Evolutionary conservation across 1,140 invertebrate species (phyloP).

Genomic region (Ceratoteleas bidentatus): DNA sequence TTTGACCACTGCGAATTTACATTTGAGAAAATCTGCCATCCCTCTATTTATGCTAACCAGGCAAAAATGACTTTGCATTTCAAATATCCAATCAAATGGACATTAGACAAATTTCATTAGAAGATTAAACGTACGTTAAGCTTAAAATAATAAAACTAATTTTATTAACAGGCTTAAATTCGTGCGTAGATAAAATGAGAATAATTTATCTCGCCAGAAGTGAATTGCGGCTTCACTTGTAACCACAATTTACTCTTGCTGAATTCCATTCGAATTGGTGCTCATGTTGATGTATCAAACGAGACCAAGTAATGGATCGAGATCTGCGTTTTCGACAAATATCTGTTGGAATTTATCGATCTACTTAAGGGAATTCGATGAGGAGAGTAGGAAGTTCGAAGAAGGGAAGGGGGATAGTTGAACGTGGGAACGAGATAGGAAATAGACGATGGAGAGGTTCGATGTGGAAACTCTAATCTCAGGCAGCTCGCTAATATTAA

Average conservation of each 20-base stretch:
- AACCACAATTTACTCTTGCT: slow-evolving; percentile 46
- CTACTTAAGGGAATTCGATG: slow-evolving; percentile 48
- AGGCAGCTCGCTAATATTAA: slow-evolving; percentile 69
- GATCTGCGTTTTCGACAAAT: slow-evolving; percentile 59
- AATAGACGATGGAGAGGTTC: slow-evolving; percentile 54
- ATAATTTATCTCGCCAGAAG: slow-evolving; percentile 41
- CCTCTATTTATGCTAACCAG: too few relatives aligned
- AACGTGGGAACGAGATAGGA: slow-evolving; percentile 44
- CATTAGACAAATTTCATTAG: too few relatives aligned
- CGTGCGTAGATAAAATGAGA: slow-evolving; percentile 22
- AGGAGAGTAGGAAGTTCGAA: slow-evolving; percentile 48
- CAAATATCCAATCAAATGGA: too few relatives aligned
- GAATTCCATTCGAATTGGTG: slow-evolving; percentile 44
- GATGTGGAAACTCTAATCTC: slow-evolving; percentile 70
- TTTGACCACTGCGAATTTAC: too few relatives aligned
- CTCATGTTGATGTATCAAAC: slow-evolving; percentile 57
- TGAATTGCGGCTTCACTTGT: slow-evolving; percentile 43
- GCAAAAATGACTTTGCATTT: too few relatives aligned
- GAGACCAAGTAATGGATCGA: slow-evolving; percentile 58
- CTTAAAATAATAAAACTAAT: neutral
- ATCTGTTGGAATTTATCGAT: slow-evolving; percentile 57
- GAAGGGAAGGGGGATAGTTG: slow-evolving; percentile 15
- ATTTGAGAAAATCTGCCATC: too few relatives aligned
- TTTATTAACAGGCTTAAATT: slow-evolving; percentile 24
- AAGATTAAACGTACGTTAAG: too few relatives aligned